phyloP scores from a whole-genome alignment of 2,888 invertebrate species.

The Omphaloscelis lunosa region DNA sequence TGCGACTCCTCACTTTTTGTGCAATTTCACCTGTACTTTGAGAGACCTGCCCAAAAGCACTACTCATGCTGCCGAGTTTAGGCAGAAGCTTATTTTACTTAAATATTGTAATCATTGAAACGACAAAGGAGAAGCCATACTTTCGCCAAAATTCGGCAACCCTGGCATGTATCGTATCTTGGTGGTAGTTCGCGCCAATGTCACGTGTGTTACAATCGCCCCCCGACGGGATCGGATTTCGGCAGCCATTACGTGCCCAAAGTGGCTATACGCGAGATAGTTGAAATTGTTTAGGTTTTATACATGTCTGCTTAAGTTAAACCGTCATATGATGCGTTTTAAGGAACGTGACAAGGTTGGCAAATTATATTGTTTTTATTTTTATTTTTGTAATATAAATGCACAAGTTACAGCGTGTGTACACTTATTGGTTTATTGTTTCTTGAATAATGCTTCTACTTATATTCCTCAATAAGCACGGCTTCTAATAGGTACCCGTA shows the following conservation, averaged over 20 bases:
- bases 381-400: constrained; percentile 48
- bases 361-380: constrained; percentile 27
- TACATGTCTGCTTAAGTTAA: constrained; percentile 62
- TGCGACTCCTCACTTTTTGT: background rate
- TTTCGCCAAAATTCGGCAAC: constrained; percentile 31
- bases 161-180: constrained; percentile 65
- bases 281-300: constrained; percentile 68
- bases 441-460: constrained; percentile 5
- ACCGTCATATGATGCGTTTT: constrained; percentile 61
- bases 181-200: constrained; percentile 67
- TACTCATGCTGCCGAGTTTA: background rate
- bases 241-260: constrained; percentile 69
- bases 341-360: constrained; percentile 58
- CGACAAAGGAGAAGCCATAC: background rate
- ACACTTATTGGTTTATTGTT: constrained; percentile 16
- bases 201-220: constrained; percentile 70
- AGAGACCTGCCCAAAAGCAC: background rate
- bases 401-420: constrained; percentile 43
- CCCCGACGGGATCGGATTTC: constrained; percentile 71
- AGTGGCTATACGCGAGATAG: constrained; percentile 69
- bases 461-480: background rate
- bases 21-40: background rate
- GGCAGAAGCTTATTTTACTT: background rate
- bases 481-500: background rate
- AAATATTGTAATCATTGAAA: background rate